These are phyloP conservation scores for Acleris cristana DNA, from an alignment of 2,888 invertebrate species.

Conservation along the genomic window DNA sequence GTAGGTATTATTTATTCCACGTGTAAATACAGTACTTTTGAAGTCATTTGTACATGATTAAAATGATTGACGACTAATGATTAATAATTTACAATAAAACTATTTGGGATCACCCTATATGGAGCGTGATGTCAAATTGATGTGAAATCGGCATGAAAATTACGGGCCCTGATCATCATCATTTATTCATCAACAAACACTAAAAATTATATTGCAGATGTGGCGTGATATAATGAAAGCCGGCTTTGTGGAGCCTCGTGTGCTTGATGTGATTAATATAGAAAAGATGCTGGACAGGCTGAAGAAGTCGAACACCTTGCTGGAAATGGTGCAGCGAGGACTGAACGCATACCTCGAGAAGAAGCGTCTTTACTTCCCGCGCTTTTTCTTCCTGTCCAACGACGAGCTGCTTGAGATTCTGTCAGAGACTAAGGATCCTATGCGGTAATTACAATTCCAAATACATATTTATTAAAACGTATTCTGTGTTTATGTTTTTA, in stretches of 20 bases:
- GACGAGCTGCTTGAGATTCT: constrained; percentile 97
- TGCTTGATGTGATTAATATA: constrained; percentile 92
- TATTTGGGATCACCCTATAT: too few relatives aligned
- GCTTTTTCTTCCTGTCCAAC: constrained; percentile 98
- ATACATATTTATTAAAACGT: not conserved
- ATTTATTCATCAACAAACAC: not conserved
- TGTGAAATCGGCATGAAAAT: too few relatives aligned
- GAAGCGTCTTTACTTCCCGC: constrained; percentile 96
- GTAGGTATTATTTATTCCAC: too few relatives aligned
- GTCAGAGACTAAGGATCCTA: constrained; percentile 98
- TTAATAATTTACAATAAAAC: too few relatives aligned
- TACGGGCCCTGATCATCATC: too few relatives aligned
- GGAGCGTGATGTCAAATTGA: too few relatives aligned
- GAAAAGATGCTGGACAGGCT: constrained; percentile 96
- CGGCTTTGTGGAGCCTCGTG: constrained; percentile 89
- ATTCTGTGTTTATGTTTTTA: too few relatives aligned
- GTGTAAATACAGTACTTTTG: too few relatives aligned
- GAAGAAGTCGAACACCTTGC: constrained; percentile 92
- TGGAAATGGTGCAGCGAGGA: constrained; percentile 96
- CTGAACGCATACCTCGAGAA: constrained; percentile 97
- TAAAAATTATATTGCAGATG: constrained; percentile 80
- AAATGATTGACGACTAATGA: too few relatives aligned
- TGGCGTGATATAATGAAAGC: constrained; percentile 98
- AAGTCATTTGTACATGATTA: too few relatives aligned
- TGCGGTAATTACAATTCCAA: constrained; percentile 82